These are phyloP conservation scores for Lepetodrilus schrolli DNA, from an alignment of 2,888 invertebrate species.

Conservation along the genomic window DNA sequence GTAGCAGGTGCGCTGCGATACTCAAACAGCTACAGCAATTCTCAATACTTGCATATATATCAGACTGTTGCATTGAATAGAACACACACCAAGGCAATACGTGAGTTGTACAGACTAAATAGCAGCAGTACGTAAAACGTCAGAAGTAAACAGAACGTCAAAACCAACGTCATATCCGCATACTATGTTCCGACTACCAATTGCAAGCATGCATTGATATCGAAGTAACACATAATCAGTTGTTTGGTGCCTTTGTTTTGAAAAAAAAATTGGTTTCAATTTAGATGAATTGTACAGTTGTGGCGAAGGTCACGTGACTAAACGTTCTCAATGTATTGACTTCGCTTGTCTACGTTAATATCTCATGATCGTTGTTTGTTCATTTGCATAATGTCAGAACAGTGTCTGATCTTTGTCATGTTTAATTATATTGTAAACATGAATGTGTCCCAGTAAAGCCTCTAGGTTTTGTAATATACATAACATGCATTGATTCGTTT, in stretches of 20 bases:
- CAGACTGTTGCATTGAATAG: too few species aligned
- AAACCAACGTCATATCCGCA: background rate
- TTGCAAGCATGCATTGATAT: background rate
- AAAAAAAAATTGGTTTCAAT: background rate
- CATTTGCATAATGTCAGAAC: background rate
- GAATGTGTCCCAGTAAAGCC: background rate
- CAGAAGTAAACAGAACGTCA: background rate
- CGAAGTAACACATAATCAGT: background rate
- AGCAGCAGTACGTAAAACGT: too few species aligned
- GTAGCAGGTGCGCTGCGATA: background rate
- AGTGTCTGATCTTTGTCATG: background rate
- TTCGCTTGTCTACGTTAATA: background rate
- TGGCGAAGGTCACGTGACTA: too few species aligned
- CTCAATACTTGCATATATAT: background rate
- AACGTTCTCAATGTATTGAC: too few species aligned
- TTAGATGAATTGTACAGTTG: background rate
- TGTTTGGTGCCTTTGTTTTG: slow-evolving; percentile 15
- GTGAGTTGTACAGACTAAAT: too few species aligned
- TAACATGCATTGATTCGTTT: too few species aligned
- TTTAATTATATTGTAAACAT: background rate
- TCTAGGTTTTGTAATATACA: background rate
- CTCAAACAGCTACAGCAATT: background rate
- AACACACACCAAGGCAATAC: too few species aligned
- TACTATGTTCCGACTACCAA: background rate
- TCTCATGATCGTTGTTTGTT: background rate